Percentiles rank a stretch among this genome's conserved stretches.
phyloP scores from a whole-genome alignment of 2,888 invertebrate species.

The Crocallis elinguaria region DNA sequence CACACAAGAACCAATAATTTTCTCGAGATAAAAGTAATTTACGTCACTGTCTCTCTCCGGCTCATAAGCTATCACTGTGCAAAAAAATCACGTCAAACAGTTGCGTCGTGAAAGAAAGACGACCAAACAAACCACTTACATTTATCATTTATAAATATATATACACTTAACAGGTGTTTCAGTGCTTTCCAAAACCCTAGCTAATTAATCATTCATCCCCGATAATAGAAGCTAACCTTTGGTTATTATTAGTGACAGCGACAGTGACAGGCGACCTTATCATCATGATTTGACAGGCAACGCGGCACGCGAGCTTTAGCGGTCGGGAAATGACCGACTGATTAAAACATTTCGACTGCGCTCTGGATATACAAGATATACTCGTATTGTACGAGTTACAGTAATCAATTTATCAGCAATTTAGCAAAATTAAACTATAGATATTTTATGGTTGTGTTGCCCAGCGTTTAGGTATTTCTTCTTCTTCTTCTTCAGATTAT shows the following conservation, averaged over 20 bases:
- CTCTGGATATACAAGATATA: neutral
- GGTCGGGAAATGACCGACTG: conserved; percentile 1
- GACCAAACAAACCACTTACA: no score
- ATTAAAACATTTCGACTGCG: conserved; percentile 7
- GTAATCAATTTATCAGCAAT: neutral
- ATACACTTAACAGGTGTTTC: no score
- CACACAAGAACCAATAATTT: no score
- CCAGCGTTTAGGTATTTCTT: neutral
- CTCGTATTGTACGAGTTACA: neutral
- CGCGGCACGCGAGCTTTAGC: conserved; percentile 48
- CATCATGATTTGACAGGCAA: conserved; percentile 39
- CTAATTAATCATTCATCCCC: conserved; percentile 1
- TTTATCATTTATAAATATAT: no score
- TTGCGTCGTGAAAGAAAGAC: no score
- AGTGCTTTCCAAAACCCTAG: no score
- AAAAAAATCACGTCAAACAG: no score
- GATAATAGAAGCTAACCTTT: conserved; percentile 12
- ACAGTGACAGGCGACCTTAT: conserved; percentile 53
- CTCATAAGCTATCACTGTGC: no score
- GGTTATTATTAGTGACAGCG: conserved; percentile 18
- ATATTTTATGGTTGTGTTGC: neutral
- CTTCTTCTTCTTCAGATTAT: no score
- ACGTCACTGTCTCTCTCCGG: no score
- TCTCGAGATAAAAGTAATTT: no score
- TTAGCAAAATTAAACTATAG: no score